Evolutionary conservation across 2,797 vertebrate genomes (phyloP), one percentile per base, ranked within the genome.

Genomic region (Furcifer pardalis): DNA sequence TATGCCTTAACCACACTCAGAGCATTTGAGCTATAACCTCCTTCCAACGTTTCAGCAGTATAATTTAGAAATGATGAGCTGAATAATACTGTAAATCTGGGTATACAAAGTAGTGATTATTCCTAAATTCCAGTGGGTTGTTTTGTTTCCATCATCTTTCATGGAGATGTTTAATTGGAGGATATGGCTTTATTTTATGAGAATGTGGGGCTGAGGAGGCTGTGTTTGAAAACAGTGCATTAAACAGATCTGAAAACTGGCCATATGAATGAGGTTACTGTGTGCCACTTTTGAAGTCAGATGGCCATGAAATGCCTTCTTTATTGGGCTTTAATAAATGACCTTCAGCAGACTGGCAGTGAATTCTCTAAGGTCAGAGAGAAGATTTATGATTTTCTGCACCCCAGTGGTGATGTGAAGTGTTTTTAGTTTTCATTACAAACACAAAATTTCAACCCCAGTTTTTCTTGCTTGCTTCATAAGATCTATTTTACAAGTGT

Each of bases 21-120:
- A 81, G 19, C 8, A 66, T 88, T 83, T 90, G 25, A 63, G 49
- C 30, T 52, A 81, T 2, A 35, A 44, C n/a, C 46, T 40, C 21
- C 17, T 71, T 2, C 42, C 49, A 79, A 74, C 37, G 13, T 0
- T 0, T 40, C 5, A n/a, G 37, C 21, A 25, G 49, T 35, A 17
- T 42, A 8, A 60, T 49, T 44, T 1, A 30, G 76, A 59, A 83
- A 40, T 72, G 86, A 56, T 80, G 79, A 83, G 60, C 62, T 72
- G 12, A 66, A 42, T 27, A 32, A 1, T 27, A 1, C 12, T 19
- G 13, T 66, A 46, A 15, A 8, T 13, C 12, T n/a, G 63, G n/a
- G 0, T 0, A 4, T 27, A 56, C 66, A 3, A 9, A 56, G 1
- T 52, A n/a, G 56, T 62, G 30, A 62, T 79, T 21, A 77, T 32